A percentile compares a stretch with the other conserved stretches of the same genome.
These are phyloP conservation scores for Cydia amplana DNA, from an alignment of 1,140 invertebrate genomes.

Conservation along the genomic window DNA sequence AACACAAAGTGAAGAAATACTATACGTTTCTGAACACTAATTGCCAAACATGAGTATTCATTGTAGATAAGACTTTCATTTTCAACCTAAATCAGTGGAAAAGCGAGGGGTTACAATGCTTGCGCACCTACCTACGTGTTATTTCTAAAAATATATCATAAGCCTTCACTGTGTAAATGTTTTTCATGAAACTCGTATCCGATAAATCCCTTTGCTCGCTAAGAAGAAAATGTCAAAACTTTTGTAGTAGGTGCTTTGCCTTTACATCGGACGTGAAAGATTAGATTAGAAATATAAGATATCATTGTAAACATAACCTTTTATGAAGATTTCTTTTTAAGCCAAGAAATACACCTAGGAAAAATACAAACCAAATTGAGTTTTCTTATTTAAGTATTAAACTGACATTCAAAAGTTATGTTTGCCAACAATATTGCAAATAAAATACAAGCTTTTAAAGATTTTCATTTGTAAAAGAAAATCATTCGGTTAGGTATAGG, in stretches of 20 bases:
- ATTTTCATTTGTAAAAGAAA: slow-evolving; percentile 5
- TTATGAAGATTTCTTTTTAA: background rate
- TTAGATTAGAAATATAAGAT: background rate
- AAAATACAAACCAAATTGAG: too few species aligned
- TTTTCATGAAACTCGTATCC: background rate
- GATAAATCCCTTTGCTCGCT: background rate
- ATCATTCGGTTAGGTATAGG: background rate
- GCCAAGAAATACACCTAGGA: too few species aligned
- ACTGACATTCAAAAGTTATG: background rate
- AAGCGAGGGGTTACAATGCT: background rate
- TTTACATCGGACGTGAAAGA: background rate
- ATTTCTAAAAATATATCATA: slow-evolving; percentile 7
- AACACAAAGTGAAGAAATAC: background rate
- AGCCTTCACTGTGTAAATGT: background rate
- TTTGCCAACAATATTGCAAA: background rate
- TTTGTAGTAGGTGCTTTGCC: background rate
- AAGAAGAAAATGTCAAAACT: background rate
- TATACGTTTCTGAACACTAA: background rate
- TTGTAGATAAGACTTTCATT: background rate
- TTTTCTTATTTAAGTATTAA: too few species aligned
- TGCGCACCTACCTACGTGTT: background rate
- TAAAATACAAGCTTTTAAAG: background rate
- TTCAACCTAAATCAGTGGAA: background rate
- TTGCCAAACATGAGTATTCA: background rate
- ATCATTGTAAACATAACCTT: too few species aligned